Percentiles rank a stretch among this genome's conserved stretches.
Conservation (phyloP, 1,140 invertebrate genomes). For the Portunus trituberculatus region DNA sequence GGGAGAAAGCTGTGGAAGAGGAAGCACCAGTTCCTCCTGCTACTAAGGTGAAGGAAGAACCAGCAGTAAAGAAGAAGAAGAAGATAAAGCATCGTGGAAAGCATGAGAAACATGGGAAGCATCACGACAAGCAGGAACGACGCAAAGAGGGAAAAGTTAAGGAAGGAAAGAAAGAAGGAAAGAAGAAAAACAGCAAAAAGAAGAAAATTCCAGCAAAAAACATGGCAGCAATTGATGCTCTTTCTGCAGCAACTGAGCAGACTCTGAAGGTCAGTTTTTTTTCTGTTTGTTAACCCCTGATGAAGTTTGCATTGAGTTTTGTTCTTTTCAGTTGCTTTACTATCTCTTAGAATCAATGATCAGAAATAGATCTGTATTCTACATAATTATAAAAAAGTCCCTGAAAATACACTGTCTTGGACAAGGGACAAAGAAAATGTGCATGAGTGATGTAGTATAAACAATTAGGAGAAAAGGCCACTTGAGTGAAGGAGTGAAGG, state of each 20-base stretch:
- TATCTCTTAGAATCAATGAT: too few relatives aligned
- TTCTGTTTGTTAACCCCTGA: conserved; percentile 44
- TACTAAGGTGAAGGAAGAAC: conserved; percentile 59
- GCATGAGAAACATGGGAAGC: conserved; percentile 64
- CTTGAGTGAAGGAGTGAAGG: too few relatives aligned
- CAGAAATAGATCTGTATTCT: too few relatives aligned
- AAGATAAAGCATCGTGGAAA: conserved; percentile 74
- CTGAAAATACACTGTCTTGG: too few relatives aligned
- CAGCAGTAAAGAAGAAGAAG: conserved; percentile 73
- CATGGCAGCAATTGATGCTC: conserved; percentile 86
- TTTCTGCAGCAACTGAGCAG: conserved; percentile 89
- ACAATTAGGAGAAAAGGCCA: too few relatives aligned
- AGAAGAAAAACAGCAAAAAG: conserved; percentile 69
- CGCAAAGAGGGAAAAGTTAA: conserved; percentile 72
- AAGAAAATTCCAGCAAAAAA: conserved; percentile 80
- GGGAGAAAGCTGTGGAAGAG: conserved; percentile 3
- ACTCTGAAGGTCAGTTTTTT: conserved; percentile 85
- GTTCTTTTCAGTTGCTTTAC: too few relatives aligned
- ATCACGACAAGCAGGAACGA: conserved; percentile 65
- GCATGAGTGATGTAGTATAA: too few relatives aligned
- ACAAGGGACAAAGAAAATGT: too few relatives aligned
- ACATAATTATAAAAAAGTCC: too few relatives aligned
- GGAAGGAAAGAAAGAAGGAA: conserved; percentile 70
- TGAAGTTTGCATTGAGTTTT: too few relatives aligned
- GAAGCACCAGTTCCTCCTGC: not conserved